These are phyloP conservation scores for Eilema depressum DNA, from an alignment of 2,888 invertebrate species.

Conservation along the genomic window DNA sequence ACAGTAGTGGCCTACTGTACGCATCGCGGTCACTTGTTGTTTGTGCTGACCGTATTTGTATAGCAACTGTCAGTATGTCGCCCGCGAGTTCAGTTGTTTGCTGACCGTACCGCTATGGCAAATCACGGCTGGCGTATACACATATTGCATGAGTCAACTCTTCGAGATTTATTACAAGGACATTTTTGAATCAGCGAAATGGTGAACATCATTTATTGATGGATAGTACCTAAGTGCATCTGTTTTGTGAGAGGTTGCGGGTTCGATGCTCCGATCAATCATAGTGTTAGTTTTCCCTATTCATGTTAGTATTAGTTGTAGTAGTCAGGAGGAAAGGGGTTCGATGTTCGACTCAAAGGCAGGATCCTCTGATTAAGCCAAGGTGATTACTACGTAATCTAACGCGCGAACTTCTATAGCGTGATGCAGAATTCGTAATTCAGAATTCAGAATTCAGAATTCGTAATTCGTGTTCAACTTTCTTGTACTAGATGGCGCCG, in stretches of 20 bases:
- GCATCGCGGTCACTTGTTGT: conserved; percentile 18
- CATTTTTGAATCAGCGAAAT: not conserved
- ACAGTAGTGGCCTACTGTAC: conserved; percentile 27
- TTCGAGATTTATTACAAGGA: not conserved
- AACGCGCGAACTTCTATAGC: no score
- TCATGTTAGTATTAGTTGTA: no score
- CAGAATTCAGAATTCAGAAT: no score
- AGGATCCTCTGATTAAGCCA: no score
- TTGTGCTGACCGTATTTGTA: conserved; percentile 24
- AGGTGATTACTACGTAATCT: no score
- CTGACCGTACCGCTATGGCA: not conserved
- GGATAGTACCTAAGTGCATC: not conserved
- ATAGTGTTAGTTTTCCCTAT: no score
- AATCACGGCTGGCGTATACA: not conserved
- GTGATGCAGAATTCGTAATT: no score
- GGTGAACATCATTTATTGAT: not conserved
- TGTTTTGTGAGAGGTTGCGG: not conserved
- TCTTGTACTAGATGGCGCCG: no score
- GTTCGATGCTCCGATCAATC: not conserved
- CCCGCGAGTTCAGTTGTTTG: not conserved
- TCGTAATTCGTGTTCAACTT: no score
- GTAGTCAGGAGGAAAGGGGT: no score
- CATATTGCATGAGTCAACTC: not conserved
- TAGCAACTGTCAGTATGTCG: conserved; percentile 8
- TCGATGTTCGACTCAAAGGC: no score